phyloP scores from a whole-genome alignment of 2,888 invertebrate genomes.

The Dastarcus helophoroides region DNA sequence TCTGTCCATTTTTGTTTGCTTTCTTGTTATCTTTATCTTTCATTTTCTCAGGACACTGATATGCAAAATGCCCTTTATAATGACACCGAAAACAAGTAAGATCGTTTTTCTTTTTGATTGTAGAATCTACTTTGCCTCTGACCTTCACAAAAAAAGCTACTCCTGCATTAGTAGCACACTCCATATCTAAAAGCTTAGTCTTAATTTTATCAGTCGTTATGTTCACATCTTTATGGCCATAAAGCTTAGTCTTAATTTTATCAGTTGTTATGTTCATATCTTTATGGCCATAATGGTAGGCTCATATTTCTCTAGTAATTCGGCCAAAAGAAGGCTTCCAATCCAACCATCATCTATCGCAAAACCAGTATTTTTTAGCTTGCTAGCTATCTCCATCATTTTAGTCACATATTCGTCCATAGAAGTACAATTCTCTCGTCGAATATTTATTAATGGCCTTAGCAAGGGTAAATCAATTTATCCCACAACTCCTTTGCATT shows the following conservation, averaged over 20 bases:
- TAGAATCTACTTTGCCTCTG: no score
- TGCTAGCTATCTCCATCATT: not conserved
- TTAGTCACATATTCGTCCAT: constrained; percentile 2
- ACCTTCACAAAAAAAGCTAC: no score
- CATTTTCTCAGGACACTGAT: no score
- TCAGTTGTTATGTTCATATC: not conserved
- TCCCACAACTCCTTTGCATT: not conserved
- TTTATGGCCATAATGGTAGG: constrained; percentile 3
- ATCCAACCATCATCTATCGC: constrained; percentile 2
- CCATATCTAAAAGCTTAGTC: no score
- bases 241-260: not conserved
- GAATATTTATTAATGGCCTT: not conserved
- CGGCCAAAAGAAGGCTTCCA: not conserved
- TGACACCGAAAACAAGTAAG: no score
- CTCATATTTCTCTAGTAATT: not conserved
- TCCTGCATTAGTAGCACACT: no score
- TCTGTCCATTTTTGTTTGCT: no score
- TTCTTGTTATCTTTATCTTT: no score
- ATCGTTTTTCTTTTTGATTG: no score
- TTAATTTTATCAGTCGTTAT: no score
- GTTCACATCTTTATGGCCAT: no score
- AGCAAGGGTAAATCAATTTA: not conserved
- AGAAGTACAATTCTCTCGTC: not conserved
- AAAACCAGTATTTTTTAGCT: constrained; percentile 1
- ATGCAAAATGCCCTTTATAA: no score